Evolutionary conservation across 2,888 invertebrate genomes (phyloP).

Genomic region (Trichopria drosophilae): DNA sequence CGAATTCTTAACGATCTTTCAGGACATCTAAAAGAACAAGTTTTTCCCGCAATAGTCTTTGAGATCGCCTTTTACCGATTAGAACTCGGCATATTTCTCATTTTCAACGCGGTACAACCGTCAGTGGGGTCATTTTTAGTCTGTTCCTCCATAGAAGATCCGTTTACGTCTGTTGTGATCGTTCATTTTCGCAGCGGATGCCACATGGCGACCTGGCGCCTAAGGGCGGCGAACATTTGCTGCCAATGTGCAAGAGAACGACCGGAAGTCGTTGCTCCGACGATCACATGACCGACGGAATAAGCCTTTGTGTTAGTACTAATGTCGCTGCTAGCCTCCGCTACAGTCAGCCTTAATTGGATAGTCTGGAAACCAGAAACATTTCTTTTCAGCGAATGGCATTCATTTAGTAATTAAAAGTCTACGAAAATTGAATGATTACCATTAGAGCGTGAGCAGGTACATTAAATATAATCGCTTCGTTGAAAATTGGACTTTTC

Average conservation of each 20-base stretch:
- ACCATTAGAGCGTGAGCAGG: constrained; percentile 73
- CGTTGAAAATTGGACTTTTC: constrained; percentile 78
- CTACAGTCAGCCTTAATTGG: constrained; percentile 73
- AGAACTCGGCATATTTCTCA: too few relatives aligned
- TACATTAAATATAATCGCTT: constrained; percentile 82
- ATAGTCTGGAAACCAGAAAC: constrained; percentile 63
- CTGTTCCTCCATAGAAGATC: too few relatives aligned
- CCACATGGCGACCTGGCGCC: constrained; percentile 85
- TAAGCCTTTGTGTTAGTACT: constrained; percentile 62
- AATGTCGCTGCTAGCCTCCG: constrained; percentile 57
- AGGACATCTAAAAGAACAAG: too few relatives aligned
- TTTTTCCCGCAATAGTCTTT: too few relatives aligned
- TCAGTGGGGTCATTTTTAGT: too few relatives aligned
- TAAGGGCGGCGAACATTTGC: constrained; percentile 78
- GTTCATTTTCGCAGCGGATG: constrained; percentile 69
- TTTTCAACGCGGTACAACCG: too few relatives aligned
- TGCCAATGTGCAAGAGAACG: constrained; percentile 79
- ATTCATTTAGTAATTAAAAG: background rate
- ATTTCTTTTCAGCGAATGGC: background rate
- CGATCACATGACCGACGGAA: constrained; percentile 79
- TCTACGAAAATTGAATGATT: constrained; percentile 1
- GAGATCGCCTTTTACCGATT: too few relatives aligned
- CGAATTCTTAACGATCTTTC: too few relatives aligned
- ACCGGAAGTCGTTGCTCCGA: constrained; percentile 74
- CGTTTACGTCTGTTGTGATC: too few relatives aligned